These are phyloP conservation scores for Chrysochloris asiatica DNA, from an alignment of 2,113 vertebrate species.

Conservation along the genomic window DNA sequence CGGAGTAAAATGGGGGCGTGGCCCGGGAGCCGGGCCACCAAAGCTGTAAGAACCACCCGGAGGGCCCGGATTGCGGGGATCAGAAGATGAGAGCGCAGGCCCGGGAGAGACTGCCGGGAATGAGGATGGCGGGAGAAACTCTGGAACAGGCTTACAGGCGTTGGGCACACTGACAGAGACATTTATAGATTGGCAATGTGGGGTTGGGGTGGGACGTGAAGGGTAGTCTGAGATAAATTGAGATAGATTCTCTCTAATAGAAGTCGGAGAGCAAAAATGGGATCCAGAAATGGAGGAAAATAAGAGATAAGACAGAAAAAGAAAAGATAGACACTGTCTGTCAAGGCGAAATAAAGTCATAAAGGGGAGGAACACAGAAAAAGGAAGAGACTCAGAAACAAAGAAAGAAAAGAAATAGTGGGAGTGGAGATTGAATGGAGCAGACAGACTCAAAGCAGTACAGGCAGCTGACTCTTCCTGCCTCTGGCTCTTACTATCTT, in stretches of 20 bases:
- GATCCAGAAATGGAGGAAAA: constrained; percentile 9
- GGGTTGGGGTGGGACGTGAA: background rate
- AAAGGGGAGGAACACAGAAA: background rate
- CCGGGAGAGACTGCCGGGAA: background rate
- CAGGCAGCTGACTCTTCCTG: background rate
- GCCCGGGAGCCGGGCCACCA: background rate
- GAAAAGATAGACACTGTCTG: background rate
- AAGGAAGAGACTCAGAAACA: constrained; percentile 5
- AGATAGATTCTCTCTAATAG: background rate
- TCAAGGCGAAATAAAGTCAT: background rate
- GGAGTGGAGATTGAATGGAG: background rate
- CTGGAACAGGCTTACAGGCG: background rate
- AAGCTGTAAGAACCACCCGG: background rate
- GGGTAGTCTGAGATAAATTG: background rate
- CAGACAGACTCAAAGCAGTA: background rate
- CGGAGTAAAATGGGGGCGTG: constrained; percentile 62
- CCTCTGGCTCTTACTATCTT: background rate
- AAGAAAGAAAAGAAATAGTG: no score
- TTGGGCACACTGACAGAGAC: background rate
- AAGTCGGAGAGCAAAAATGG: background rate
- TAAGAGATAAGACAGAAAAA: constrained; percentile 34
- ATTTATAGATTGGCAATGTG: background rate
- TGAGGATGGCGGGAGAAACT: background rate
- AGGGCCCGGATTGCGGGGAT: background rate
- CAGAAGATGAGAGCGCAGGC: background rate